Conservation (phyloP, 1,140 invertebrate genomes). For the Mercenaria mercenaria region DNA sequence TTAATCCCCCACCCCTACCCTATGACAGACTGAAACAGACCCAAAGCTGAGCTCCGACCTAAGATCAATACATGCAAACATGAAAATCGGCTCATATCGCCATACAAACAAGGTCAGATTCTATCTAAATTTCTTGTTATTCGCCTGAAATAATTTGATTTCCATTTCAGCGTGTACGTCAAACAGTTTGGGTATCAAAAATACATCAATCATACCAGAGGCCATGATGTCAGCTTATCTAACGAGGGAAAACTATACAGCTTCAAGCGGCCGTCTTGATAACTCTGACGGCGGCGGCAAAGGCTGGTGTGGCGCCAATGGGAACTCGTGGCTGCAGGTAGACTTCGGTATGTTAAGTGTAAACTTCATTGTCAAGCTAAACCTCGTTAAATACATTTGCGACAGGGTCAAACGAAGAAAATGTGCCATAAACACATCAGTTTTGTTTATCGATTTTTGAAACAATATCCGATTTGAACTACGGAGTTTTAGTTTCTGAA, state of each 20-base stretch:
- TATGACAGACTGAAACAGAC: too few species aligned
- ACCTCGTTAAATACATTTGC: not conserved
- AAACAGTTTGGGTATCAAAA: constrained; percentile 53
- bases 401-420: not conserved
- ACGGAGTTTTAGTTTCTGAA: too few species aligned
- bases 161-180: constrained; percentile 63
- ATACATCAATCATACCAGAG: constrained; percentile 60
- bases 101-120: too few species aligned
- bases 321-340: constrained; percentile 68
- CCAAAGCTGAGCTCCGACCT: too few species aligned
- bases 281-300: constrained; percentile 27
- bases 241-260: constrained; percentile 43
- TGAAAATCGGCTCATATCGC: too few species aligned
- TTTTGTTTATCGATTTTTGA: not conserved
- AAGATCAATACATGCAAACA: too few species aligned
- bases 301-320: constrained; percentile 62
- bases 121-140: too few species aligned
- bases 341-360: constrained; percentile 71
- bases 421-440: too few species aligned
- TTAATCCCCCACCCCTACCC: too few species aligned
- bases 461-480: too few species aligned
- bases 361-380: not conserved
- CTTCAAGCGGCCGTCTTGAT: constrained; percentile 52
- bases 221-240: constrained; percentile 72
- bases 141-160: too few species aligned